Percentiles rank a stretch among this genome's conserved stretches.
These are phyloP conservation scores for Trematocara unimaculatum DNA, from an alignment of 2,113 vertebrate genomes.

Conservation along the genomic window DNA sequence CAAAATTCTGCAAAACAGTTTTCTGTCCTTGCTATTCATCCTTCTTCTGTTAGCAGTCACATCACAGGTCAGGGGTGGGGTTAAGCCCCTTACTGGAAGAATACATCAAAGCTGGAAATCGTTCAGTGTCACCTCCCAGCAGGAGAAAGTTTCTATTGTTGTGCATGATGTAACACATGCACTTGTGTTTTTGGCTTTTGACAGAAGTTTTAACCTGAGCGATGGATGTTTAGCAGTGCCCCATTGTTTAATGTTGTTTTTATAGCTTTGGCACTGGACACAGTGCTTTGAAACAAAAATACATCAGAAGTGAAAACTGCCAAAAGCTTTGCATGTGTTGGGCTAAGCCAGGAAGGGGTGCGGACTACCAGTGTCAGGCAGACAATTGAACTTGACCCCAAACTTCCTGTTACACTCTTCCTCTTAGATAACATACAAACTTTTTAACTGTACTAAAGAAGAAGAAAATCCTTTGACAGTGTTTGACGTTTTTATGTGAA, in stretches of 20 bases:
- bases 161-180: neutral
- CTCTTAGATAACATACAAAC: neutral
- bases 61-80: neutral
- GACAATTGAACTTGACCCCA: neutral
- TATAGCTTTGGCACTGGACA: neutral
- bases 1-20: neutral
- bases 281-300: neutral
- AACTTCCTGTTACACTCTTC: too few species aligned
- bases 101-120: neutral
- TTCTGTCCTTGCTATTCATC: neutral
- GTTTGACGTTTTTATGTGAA: neutral
- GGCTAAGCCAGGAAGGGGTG: constrained; percentile 29
- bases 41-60: neutral
- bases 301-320: neutral
- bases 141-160: neutral
- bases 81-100: neutral
- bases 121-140: neutral
- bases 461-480: neutral
- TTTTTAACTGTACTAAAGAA: neutral
- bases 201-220: neutral
- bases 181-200: neutral
- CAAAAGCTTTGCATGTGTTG: neutral
- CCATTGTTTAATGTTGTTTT: neutral
- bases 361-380: neutral
- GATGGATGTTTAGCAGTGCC: neutral